Base-by-base conservation (phyloP, 2,888 invertebrate genomes). In the Brachycybe producta region DNA sequence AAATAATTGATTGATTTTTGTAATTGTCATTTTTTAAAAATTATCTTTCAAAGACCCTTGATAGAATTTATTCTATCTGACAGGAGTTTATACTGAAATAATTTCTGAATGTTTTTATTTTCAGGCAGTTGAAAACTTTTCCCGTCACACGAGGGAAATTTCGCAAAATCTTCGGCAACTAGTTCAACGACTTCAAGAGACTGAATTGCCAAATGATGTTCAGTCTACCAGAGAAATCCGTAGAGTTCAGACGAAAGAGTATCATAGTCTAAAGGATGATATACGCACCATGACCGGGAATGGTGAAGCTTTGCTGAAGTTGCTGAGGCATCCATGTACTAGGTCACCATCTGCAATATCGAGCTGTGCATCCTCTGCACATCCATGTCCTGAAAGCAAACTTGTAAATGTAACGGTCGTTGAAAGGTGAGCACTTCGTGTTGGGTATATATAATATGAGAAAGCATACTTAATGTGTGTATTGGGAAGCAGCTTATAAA, bases 71-170 rank as follows among this genome's bases (percentile, higher is more conserved):
- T n/a, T n/a, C n/a, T n/a, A n/a, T n/a, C n/a, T n/a, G n/a, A n/a
- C n/a, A n/a, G n/a, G n/a, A n/a, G n/a, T n/a, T n/a, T n/a, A n/a
- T n/a, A n/a, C n/a, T n/a, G n/a, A n/a, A n/a, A n/a, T n/a, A n/a
- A n/a, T n/a, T n/a, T n/a, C n/a, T n/a, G n/a, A n/a, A n/a, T n/a
- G n/a, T n/a, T n/a, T n/a, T n/a, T n/a, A 27, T 32, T 26, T 39
- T 42, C 70, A 92, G 91, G 88, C 86, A 46, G 76, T 95, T 63
- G 95, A 95, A 69, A 87, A 90, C 66, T 94, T 95, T 73, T 91
- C 91, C 38, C 78, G 80, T 43, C 77, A 90, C 65, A 91, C 91
- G 57, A 84, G 86, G 64, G 83, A 87, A 64, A 87, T 94, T 51
- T 90, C 92, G 19, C 75, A 79, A 56, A 81, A 84, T 58, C 71